Evolutionary conservation across 2,113 vertebrate species (phyloP), one percentile per base, ranked within the genome.

Genomic region (Actenoides hombroni): DNA sequence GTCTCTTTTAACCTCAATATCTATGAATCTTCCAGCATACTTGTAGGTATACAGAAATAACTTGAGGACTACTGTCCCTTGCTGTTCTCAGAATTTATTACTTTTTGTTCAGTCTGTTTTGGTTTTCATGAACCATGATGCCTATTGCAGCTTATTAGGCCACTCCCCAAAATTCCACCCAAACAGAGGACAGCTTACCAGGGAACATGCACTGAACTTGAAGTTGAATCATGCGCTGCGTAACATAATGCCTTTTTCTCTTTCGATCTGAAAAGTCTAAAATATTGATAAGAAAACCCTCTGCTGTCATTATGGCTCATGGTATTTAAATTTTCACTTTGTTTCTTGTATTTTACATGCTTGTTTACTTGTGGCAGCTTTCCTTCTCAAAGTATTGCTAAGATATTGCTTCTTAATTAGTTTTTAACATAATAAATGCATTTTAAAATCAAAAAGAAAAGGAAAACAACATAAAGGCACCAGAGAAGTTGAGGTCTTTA

Each of bases 371-470:
- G 33, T 20, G 37, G 21, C 25, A 82, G 26, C n/a, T 92, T 86
- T 75, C 31, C 37, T 76, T 88, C 57, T 26, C 21, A 35, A 88
- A 59, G 24, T 59, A 78, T 11, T 60, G 28, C 40, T 49, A 48
- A 94, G 17, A 18, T 70, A 85, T 18, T 77, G 19, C 37, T 67
- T 79, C 73, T 88, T 86, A 70, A 70, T 68, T 26, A 65, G 5
- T 65, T 95, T 81, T 81, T 82, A 74, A 87, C 29, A 69, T 39
- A 76, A 39, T 13, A 68, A 81, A 73, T 61, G 33, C 9, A 81
- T 26, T 88, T 87, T 44, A 53, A 92, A 75, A 91, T 54, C 26
- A 81, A 86, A 71, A 83, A 61, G 44, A 71, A 97, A 95, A 67
- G 40, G 4, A 90, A 76, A 96, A 69, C 31, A 92, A 71, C 56